phyloP scores from a whole-genome alignment of 2,888 invertebrate species.

The Linnaemya vulpina region DNA sequence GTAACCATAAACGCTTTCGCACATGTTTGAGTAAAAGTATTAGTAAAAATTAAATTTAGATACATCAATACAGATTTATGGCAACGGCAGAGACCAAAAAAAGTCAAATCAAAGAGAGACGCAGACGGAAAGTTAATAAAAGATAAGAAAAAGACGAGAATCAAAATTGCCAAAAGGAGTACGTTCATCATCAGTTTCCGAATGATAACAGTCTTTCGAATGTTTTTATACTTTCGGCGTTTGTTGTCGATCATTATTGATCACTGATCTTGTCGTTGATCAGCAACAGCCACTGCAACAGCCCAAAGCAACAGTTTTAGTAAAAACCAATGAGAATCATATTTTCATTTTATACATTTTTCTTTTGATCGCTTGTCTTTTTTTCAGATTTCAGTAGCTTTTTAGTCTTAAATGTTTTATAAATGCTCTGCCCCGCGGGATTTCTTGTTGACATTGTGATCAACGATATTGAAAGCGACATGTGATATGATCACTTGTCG shows the following conservation, averaged over 20 bases:
- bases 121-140: conserved; percentile 13
- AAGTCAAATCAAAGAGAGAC: neutral
- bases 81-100: neutral
- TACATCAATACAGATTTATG: conserved; percentile 47
- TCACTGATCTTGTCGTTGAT: conserved; percentile 71
- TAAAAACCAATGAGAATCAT: conserved; percentile 46
- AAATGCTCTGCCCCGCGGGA: conserved; percentile 73
- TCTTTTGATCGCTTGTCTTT: neutral
- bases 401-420: conserved; percentile 72
- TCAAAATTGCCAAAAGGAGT: conserved; percentile 45
- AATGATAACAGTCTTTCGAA: conserved; percentile 35
- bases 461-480: conserved; percentile 72
- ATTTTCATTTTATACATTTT: conserved; percentile 52
- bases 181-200: conserved; percentile 68
- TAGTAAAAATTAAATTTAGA: conserved; percentile 43
- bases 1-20: too few species aligned
- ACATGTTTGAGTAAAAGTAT: neutral
- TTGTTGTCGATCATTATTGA: conserved; percentile 73
- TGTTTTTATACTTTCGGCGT: conserved; percentile 63
- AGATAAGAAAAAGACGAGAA: conserved; percentile 14
- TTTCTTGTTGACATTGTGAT: conserved; percentile 73
- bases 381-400: conserved; percentile 61
- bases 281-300: conserved; percentile 40
- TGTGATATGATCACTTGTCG: conserved; percentile 73
- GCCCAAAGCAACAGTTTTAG: conserved; percentile 26